Conservation (phyloP, 2,113 vertebrate genomes). For the Tor tambroides region DNA sequence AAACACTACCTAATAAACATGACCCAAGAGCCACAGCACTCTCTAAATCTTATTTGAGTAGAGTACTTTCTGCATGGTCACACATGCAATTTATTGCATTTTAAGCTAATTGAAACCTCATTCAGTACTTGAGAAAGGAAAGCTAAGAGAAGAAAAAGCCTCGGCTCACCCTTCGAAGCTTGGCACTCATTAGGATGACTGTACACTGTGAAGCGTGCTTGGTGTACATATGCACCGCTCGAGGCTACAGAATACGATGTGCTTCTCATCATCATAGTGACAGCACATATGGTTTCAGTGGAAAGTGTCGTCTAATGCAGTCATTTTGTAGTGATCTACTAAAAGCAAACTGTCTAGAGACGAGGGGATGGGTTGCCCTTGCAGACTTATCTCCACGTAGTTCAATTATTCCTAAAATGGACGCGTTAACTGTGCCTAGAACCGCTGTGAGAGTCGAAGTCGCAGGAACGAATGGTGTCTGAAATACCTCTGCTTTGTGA, state of each 20-base stretch:
- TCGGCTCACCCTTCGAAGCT: not conserved
- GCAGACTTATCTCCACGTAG: not conserved
- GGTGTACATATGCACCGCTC: constrained; percentile 12
- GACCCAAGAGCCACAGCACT: not conserved
- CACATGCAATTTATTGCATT: not conserved
- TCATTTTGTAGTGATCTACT: not conserved
- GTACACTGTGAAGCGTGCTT: constrained; percentile 15
- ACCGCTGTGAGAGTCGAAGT: not conserved
- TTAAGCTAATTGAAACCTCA: constrained; percentile 16
- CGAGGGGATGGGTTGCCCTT: not conserved
- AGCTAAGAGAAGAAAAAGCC: not conserved
- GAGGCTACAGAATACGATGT: constrained; percentile 23
- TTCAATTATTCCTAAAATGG: constrained; percentile 17
- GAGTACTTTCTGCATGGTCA: not conserved
- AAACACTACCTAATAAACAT: not conserved
- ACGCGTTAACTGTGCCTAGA: constrained; percentile 1
- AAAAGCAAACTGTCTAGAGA: not conserved
- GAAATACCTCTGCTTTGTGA: constrained; percentile 39
- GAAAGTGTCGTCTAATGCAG: constrained; percentile 17
- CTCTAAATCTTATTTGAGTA: too few species aligned
- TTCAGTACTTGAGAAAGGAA: not conserved
- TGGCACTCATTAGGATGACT: constrained; percentile 40
- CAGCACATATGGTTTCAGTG: constrained; percentile 48
- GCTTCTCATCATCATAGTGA: constrained; percentile 30
- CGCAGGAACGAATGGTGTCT: not conserved